Percentiles rank a stretch among this genome's conserved stretches.
phyloP scores from a whole-genome alignment of 92 coral and sea anemone genomes.

The Bergia puertoricense region DNA sequence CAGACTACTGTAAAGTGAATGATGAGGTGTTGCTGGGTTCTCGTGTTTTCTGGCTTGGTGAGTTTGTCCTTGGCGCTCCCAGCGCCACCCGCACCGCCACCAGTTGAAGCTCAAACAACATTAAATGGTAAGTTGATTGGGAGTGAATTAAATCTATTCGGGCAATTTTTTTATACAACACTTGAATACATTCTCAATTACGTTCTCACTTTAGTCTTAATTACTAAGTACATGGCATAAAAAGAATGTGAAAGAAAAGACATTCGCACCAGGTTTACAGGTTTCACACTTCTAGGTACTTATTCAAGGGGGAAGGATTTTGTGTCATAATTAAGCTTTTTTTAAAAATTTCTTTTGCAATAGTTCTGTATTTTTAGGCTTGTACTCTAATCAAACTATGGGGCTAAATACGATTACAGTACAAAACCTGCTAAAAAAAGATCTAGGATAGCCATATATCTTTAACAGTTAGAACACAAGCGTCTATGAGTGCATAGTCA shows the following conservation, averaged over 20 bases:
- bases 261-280: neutral
- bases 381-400: neutral
- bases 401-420: neutral
- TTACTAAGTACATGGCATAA: neutral
- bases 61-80: neutral
- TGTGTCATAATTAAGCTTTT: neutral
- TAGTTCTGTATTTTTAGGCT: neutral
- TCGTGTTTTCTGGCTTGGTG: neutral
- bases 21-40: constrained; percentile 2
- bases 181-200: neutral
- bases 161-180: neutral
- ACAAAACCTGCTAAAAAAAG: neutral
- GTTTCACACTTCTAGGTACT: neutral
- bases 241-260: neutral
- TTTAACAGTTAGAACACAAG: too few species aligned
- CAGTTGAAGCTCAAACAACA: neutral
- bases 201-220: neutral
- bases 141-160: too few species aligned
- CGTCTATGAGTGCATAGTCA: too few species aligned
- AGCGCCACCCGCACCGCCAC: neutral
- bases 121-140: neutral
- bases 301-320: neutral
- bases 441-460: neutral
- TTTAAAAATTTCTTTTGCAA: too few species aligned
- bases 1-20: neutral